Evolutionary conservation across 2,113 vertebrate genomes (phyloP), one percentile per base, ranked within the genome.

Genomic region (Elanoides forficatus): DNA sequence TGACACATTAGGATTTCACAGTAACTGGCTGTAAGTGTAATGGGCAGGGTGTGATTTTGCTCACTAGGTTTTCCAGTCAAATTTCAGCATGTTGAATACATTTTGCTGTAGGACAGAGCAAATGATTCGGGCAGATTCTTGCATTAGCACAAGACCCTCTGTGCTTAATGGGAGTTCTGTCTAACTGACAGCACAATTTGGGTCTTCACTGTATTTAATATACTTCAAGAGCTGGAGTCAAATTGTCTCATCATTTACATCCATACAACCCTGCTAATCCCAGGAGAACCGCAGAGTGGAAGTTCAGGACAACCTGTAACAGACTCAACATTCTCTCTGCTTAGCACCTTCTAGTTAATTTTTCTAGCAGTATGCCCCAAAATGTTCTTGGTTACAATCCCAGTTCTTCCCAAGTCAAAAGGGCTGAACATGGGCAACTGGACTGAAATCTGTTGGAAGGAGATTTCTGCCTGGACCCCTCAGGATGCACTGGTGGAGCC

Each of bases 1-100:
- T 97, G 95, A 97, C 96, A 97, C 95, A 95, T 97, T 96, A 97
- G 95, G 93, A 95, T 97, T 94, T 97, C 97, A 97, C 55, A 94
- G 94, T 52, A 86, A 71, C 78, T 80, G 81, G 84, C 91, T 95
- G 30, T 97, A 96, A 97, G 81, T 91, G 95, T 96, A 97, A 96
- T 9, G 79, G 95, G 94, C 95, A 97, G 93, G 93, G 94, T 90
- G 71, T 88, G 97, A 96, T 96, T 97, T 95, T 82, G 48, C 94
- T 97, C 23, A 1, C 95, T 55, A 25, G 81, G 62, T 90, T 97
- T 83, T 95, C 93, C 95, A 52, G 94, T 90, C 85, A 78, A 75
- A 94, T 96, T 96, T 84, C 89, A 96, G 87, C 90, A 43, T 43
- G 59, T 76, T 90, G 94, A 97, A 95, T 86, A 88, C 63, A 96